Evolutionary conservation across 1,140 invertebrate genomes (phyloP).

Genomic region (Latrodectus geometricus): DNA sequence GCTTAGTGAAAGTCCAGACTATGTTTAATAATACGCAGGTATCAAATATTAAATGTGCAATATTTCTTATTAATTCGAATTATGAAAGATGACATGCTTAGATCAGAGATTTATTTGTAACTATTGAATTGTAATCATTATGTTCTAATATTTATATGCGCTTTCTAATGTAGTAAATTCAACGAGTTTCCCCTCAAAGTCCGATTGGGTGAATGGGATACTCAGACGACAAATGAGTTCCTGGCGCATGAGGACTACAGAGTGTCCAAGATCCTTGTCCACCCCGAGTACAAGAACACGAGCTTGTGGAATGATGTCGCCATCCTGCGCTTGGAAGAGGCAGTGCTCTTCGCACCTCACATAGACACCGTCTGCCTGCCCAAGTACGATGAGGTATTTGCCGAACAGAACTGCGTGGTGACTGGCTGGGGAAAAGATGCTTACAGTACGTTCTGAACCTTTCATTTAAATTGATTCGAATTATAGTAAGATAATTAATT

Average conservation of each 20-base stretch:
- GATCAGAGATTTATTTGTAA: too few species aligned
- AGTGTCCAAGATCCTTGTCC: conserved; percentile 74
- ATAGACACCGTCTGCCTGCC: conserved; percentile 80
- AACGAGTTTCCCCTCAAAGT: conserved; percentile 56
- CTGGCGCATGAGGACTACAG: conserved; percentile 78
- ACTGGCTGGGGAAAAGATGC: conserved; percentile 85
- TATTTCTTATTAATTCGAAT: too few species aligned
- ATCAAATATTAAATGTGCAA: too few species aligned
- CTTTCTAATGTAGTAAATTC: conserved; percentile 18
- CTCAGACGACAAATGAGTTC: conserved; percentile 79
- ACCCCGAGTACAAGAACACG: conserved; percentile 71
- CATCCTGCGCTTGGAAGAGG: conserved; percentile 74
- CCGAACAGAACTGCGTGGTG: conserved; percentile 74
- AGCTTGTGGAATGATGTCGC: conserved; percentile 79
- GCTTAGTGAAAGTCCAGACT: too few species aligned
- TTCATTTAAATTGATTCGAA: background rate
- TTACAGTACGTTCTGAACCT: conserved; percentile 74
- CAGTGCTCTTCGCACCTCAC: conserved; percentile 75
- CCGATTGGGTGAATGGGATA: conserved; percentile 82
- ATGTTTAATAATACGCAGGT: too few species aligned
- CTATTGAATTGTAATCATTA: too few species aligned
- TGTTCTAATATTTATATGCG: too few species aligned
- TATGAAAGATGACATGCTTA: too few species aligned
- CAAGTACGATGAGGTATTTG: conserved; percentile 64
- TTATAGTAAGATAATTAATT: too few species aligned